Percentiles rank a stretch among this genome's conserved stretches.
These are phyloP conservation scores for Lissonota sp. DNA, from an alignment of 2,888 invertebrate genomes.

Conservation along the genomic window DNA sequence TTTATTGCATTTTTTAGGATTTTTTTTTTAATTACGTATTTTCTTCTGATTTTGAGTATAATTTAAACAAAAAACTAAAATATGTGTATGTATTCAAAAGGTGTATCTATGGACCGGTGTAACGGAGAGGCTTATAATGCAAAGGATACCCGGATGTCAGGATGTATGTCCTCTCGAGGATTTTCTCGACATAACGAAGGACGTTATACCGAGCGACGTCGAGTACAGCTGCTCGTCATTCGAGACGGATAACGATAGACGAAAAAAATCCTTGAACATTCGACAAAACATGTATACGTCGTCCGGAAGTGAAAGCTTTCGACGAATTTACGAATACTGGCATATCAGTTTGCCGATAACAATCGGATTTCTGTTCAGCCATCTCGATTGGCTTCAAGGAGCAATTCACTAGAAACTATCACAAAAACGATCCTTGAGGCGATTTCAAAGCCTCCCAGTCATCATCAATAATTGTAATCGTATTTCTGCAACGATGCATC, in stretches of 20 bases:
- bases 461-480: too few species aligned
- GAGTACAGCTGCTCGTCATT: slow-evolving; percentile 67
- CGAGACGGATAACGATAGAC: slow-evolving; percentile 30
- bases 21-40: too few species aligned
- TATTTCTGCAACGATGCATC: too few species aligned
- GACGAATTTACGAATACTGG: slow-evolving; percentile 7
- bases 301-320: background rate
- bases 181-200: slow-evolving; percentile 77
- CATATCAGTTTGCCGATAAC: slow-evolving; percentile 26
- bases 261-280: slow-evolving; percentile 21
- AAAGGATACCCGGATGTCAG: slow-evolving; percentile 81
- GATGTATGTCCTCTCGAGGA: slow-evolving; percentile 80
- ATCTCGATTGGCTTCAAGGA: slow-evolving; percentile 6
- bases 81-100: slow-evolving; percentile 68
- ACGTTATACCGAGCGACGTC: slow-evolving; percentile 76
- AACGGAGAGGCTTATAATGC: slow-evolving; percentile 74
- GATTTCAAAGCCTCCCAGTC: background rate
- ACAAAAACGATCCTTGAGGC: background rate
- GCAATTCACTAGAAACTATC: background rate
- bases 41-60: too few species aligned
- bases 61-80: too few species aligned
- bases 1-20: too few species aligned
- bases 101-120: slow-evolving; percentile 81
- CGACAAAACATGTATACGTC: background rate
- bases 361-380: background rate